Evolutionary conservation across 2,113 vertebrate species (phyloP), one percentile per base, ranked within the genome.

Genomic region (Conger conger): DNA sequence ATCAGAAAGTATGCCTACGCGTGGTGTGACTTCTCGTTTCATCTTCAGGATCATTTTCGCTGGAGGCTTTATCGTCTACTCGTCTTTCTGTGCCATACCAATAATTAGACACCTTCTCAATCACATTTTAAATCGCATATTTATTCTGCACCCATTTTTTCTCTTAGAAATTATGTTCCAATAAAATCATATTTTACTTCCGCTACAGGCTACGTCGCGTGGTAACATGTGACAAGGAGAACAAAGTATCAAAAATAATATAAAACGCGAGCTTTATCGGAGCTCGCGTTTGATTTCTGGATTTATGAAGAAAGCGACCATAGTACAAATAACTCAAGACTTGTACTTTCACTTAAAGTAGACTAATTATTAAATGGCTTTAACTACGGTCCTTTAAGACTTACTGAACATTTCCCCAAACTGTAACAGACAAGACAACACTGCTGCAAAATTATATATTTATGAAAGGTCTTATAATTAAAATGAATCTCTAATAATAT

Each of bases 1-100:
- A 30, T 17, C 79, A 79, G 57, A 16, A n/a, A 38, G 40, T 36
- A 5, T 79, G 77, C 63, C 84, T 88, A 82, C 37, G n/a, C 84
- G 45, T 50, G 45, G 45, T 50, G 45, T 50, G 11, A 50, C 45
- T 50, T 50, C 45, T 50, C 45, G 45, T 50, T 50, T 50, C 45
- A 50, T 50, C 45, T 15, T 50, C 11, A 50, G 8, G 45, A 50
- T 50, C 4, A 63, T 27, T 20, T 63, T 63, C 57, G 23, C 57
- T 63, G 23, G 57, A 63, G 27, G 57, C 57, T 63, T 63, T 23
- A 63, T 63, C 57, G 23, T 63, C 23, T 27, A 63, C 45, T 50
- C 45, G 3, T 73, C n/a, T 33, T 73, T n/a, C 5, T 73, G 68
- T 73, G 45, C 45, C 45, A 15, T 50, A 73, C 23, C 27, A 63